A percentile compares a stretch with the other conserved stretches of the same genome.
Evolutionary conservation across 2,797 vertebrate species (phyloP).

Genomic region (Todus mexicanus): DNA sequence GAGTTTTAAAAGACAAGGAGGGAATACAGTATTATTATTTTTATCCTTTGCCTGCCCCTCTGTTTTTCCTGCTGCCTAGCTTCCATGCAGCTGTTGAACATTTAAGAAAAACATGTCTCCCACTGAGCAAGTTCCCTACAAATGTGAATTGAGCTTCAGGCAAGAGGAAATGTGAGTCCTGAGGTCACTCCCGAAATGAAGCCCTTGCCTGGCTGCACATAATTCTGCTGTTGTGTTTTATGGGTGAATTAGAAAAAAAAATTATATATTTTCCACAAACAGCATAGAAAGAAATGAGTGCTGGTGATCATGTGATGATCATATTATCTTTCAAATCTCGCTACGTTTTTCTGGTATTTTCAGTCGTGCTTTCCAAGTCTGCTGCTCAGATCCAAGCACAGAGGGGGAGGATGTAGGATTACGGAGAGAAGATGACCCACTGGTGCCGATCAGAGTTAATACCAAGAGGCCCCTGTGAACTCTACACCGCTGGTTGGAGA

Average conservation of each 20-base stretch:
- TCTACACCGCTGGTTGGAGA: not conserved
- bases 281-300: not conserved
- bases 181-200: slow-evolving; percentile 50
- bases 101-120: slow-evolving; percentile 59
- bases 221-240: slow-evolving; percentile 37
- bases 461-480: not conserved
- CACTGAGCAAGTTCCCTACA: slow-evolving; percentile 49
- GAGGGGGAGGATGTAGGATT: not conserved
- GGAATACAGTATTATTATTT: slow-evolving; percentile 2
- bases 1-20: slow-evolving; percentile 17
- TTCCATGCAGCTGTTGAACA: slow-evolving; percentile 55
- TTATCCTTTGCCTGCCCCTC: not conserved
- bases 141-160: slow-evolving; percentile 39
- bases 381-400: not conserved
- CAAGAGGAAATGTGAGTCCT: slow-evolving; percentile 52
- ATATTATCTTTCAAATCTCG: not conserved
- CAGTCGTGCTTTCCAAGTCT: not conserved
- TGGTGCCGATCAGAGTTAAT: not conserved
- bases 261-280: not conserved
- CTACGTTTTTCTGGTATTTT: not conserved
- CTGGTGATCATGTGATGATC: slow-evolving; percentile 2
- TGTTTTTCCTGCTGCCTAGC: slow-evolving; percentile 20
- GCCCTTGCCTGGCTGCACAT: not conserved
- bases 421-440: not conserved
- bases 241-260: not conserved